Evolutionary conservation across 2,113 vertebrate genomes (phyloP), one percentile per base, ranked within the genome.

Genomic region (Oncorhynchus tshawytscha): DNA sequence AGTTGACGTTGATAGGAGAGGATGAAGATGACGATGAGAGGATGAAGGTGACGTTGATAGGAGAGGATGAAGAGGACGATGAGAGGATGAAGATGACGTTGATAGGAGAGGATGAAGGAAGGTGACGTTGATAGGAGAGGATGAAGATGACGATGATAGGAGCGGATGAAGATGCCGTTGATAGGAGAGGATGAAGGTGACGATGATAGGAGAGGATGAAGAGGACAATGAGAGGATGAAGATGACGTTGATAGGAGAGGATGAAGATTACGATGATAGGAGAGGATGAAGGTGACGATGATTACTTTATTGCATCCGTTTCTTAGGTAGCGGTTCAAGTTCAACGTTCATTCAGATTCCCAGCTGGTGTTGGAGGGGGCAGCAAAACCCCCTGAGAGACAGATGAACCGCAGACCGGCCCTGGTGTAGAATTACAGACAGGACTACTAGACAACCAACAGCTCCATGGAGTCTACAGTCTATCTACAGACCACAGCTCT

Each of bases 71-170:
- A 31, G 31, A 31, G 5, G 31, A 5, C 29, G 29, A 5, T 31
- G 60, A 31, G 29, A 31, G 29, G 92, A 99, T 99, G 96, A 98
- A 99, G 97, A 99, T 98, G 89, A 93, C 94, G 31, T 5, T 6
- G 31, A 34, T 6, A 31, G 31, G 31, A 5, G 31, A 31, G 31
- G 31, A 31, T 31, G n/a, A n/a, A n/a, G n/a, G 96, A 98, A 99
- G 97, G 99, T 99, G 88, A 93, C 94, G 29, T 1, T 31, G 31
- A 31, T 31, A 31, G 31, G 31, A 6, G 31, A 31, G 31, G 31
- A 31, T 31, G 31, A 31, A 5, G 31, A 0, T 31, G 31, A 5
- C 31, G 31, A 0, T 31, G 31, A 31, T 5, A 31, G 31, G 31
- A 5, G 5, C 1, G 29, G 29, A 31, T 31, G 29, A 31, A 31